These are phyloP conservation scores for Stegodyphus dumicola DNA, from an alignment of 1,140 invertebrate genomes.

Conservation along the genomic window DNA sequence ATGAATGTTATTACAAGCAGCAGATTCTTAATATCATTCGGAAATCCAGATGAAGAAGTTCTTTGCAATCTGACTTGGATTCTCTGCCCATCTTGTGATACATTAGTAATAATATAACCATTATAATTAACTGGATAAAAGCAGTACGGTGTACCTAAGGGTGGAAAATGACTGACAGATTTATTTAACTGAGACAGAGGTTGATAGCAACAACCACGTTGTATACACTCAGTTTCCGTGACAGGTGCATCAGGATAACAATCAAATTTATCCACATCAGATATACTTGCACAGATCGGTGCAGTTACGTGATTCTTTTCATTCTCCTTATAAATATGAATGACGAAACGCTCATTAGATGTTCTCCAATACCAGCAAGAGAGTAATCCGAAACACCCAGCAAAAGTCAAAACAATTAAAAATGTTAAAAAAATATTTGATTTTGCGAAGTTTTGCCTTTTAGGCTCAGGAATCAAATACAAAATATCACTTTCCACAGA, in stretches of 20 bases:
- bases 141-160: slow-evolving; percentile 63
- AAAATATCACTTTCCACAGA: too few relatives aligned
- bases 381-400: too few relatives aligned
- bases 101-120: slow-evolving; percentile 62
- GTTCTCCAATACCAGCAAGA: too few relatives aligned
- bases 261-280: slow-evolving; percentile 65
- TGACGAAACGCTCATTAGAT: too few relatives aligned
- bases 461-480: too few relatives aligned
- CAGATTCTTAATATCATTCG: slow-evolving; percentile 73
- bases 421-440: too few relatives aligned
- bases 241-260: slow-evolving; percentile 68
- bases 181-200: background rate
- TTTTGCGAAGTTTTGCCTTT: too few relatives aligned
- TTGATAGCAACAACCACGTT: slow-evolving; percentile 70
- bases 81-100: background rate
- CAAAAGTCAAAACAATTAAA: too few relatives aligned
- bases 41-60: slow-evolving; percentile 74
- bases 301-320: too few relatives aligned
- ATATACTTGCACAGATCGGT: slow-evolving; percentile 22
- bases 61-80: slow-evolving; percentile 72
- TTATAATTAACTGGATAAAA: slow-evolving; percentile 63
- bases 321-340: too few relatives aligned
- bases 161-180: background rate
- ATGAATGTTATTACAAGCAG: slow-evolving; percentile 17
- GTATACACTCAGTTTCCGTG: slow-evolving; percentile 65